phyloP scores from a whole-genome alignment of 1,140 invertebrate genomes.

The Steinernema feltiae region DNA sequence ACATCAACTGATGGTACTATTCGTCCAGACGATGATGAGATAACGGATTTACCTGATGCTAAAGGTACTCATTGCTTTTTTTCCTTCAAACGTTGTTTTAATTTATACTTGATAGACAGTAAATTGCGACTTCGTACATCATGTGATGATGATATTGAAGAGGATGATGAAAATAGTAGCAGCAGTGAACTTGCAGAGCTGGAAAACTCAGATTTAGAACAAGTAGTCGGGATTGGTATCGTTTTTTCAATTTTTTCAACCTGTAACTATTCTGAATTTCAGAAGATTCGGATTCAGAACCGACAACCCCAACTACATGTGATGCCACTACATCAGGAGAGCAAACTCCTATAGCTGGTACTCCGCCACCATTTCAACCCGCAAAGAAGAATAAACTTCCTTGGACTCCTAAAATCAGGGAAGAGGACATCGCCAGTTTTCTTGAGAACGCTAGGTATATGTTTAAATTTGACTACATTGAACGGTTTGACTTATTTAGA shows the following conservation, averaged over 20 bases:
- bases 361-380: conserved; percentile 19
- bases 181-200: not conserved
- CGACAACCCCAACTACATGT: conserved; percentile 15
- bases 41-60: not conserved
- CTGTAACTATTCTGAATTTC: not conserved
- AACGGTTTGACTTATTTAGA: conserved; percentile 11
- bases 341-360: conserved; percentile 49
- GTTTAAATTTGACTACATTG: not conserved
- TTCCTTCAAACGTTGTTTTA: not conserved
- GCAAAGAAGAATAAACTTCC: conserved; percentile 34
- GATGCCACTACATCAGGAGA: conserved; percentile 39
- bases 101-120: not conserved
- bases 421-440: conserved; percentile 47
- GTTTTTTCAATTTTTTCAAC: conserved; percentile 11
- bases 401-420: conserved; percentile 48
- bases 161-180: not conserved
- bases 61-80: not conserved
- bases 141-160: not conserved
- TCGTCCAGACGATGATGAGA: not conserved
- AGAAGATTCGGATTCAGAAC: not conserved
- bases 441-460: conserved; percentile 36
- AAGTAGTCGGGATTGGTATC: not conserved
- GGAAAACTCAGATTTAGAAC: conserved; percentile 2
- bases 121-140: not conserved
- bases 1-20: not conserved